Conservation (phyloP, 2,888 invertebrate species). For the Polydrusus pterygomalis region DNA sequence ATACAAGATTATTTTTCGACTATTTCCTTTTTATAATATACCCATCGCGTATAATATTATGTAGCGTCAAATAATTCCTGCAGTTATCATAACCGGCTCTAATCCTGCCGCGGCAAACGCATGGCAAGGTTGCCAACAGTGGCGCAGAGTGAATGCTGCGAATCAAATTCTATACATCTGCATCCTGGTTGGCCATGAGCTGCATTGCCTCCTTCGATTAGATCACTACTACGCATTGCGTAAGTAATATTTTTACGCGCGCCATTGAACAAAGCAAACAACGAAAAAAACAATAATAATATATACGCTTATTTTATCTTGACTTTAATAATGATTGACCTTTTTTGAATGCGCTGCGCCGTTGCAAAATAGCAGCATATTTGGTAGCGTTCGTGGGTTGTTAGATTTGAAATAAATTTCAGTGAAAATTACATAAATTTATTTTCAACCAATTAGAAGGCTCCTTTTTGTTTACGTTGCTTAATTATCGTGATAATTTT, state of each 20-base stretch:
- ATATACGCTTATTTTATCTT: constrained; percentile 33
- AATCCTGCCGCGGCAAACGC: constrained; percentile 26
- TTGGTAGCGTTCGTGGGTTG: not conserved
- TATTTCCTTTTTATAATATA: not conserved
- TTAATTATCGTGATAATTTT: no score
- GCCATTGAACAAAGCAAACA: constrained; percentile 40
- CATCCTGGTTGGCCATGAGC: constrained; percentile 43
- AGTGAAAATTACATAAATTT: no score
- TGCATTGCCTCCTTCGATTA: constrained; percentile 48
- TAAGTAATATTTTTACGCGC: constrained; percentile 34
- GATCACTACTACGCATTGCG: constrained; percentile 47
- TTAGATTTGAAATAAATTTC: not conserved
- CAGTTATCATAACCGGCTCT: not conserved
- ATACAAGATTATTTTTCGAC: not conserved
- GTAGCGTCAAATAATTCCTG: constrained; percentile 15
- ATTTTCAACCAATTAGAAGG: no score
- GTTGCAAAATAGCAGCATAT: constrained; percentile 24
- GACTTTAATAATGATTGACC: constrained; percentile 41
- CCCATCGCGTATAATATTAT: no score
- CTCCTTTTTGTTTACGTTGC: no score
- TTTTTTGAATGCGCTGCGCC: constrained; percentile 27
- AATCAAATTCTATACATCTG: constrained; percentile 21
- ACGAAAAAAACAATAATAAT: constrained; percentile 35
- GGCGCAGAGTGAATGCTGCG: constrained; percentile 40
- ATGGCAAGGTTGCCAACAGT: constrained; percentile 24